phyloP scores from a whole-genome alignment of 2,888 invertebrate species.

The Eupithecia pulchellata region DNA sequence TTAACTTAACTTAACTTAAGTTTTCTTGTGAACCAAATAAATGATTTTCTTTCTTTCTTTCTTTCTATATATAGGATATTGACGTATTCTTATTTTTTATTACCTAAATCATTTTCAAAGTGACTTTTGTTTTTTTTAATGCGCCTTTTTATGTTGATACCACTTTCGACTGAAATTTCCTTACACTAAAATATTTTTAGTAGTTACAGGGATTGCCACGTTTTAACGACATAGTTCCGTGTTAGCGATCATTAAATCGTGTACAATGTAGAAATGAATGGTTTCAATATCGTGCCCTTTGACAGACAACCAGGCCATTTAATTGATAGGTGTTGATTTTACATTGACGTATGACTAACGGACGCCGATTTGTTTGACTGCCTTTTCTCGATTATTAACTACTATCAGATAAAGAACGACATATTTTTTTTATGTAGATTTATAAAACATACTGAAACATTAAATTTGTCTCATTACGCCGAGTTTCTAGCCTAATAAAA shows the following conservation, averaged over 20 bases:
- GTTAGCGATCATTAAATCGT: conserved; percentile 45
- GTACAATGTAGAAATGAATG: conserved; percentile 36
- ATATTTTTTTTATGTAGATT: background rate
- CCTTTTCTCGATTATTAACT: background rate
- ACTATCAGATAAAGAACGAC: background rate
- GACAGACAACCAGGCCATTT: conserved; percentile 28
- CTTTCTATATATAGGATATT: no score
- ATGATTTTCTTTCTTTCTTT: no score
- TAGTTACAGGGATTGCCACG: background rate
- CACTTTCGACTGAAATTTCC: background rate
- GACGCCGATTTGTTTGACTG: background rate
- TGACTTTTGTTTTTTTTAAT: no score
- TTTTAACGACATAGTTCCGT: conserved; percentile 42
- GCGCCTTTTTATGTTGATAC: background rate
- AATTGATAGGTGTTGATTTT: conserved; percentile 35
- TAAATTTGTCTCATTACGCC: background rate
- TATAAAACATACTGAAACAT: background rate
- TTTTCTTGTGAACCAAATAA: no score
- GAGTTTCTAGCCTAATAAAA: background rate
- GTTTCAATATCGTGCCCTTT: conserved; percentile 36
- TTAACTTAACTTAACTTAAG: no score
- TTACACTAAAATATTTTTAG: background rate
- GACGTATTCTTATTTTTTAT: no score
- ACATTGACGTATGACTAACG: conserved; percentile 18
- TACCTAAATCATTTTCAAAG: no score